These are phyloP conservation scores for Neotragus moschatus DNA, from an alignment of 2,113 vertebrate species.

Conservation along the genomic window DNA sequence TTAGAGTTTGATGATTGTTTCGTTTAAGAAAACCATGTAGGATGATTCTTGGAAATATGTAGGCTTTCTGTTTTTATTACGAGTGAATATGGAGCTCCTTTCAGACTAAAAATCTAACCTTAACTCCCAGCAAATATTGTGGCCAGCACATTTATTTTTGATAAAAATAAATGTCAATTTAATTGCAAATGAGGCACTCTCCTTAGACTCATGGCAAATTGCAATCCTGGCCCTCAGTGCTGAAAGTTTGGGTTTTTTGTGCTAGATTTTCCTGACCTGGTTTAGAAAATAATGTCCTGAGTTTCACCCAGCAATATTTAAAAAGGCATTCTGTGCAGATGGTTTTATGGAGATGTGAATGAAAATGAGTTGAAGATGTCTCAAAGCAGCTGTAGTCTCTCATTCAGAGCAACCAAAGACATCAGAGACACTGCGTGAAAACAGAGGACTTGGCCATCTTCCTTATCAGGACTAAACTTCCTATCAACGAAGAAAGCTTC, in stretches of 20 bases:
- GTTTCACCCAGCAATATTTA: constrained; percentile 68
- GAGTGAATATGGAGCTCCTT: constrained; percentile 68
- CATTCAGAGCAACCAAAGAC: constrained; percentile 55
- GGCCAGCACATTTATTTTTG: constrained; percentile 73
- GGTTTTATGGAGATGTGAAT: constrained; percentile 66
- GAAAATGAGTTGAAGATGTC: constrained; percentile 71
- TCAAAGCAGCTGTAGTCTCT: constrained; percentile 75
- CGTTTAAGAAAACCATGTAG: constrained; percentile 61
- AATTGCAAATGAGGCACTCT: constrained; percentile 80
- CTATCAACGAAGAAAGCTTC: constrained; percentile 35
- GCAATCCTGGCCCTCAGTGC: constrained; percentile 60
- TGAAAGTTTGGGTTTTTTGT: constrained; percentile 44
- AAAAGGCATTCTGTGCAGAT: constrained; percentile 67
- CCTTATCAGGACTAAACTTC: constrained; percentile 56
- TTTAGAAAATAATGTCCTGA: constrained; percentile 62
- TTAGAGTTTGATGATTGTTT: constrained; percentile 70
- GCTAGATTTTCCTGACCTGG: constrained; percentile 50
- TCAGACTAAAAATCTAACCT: constrained; percentile 73
- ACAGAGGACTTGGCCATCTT: constrained; percentile 60
- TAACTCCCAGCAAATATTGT: constrained; percentile 72
- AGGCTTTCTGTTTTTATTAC: constrained; percentile 75
- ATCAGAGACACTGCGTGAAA: constrained; percentile 64
- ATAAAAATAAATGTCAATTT: constrained; percentile 79
- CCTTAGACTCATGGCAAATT: constrained; percentile 70
- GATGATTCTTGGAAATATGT: constrained; percentile 58